Evolutionary conservation across 2,797 vertebrate genomes (phyloP), one percentile per base, ranked within the genome.

Genomic region (Hypotaenidia okinawae): DNA sequence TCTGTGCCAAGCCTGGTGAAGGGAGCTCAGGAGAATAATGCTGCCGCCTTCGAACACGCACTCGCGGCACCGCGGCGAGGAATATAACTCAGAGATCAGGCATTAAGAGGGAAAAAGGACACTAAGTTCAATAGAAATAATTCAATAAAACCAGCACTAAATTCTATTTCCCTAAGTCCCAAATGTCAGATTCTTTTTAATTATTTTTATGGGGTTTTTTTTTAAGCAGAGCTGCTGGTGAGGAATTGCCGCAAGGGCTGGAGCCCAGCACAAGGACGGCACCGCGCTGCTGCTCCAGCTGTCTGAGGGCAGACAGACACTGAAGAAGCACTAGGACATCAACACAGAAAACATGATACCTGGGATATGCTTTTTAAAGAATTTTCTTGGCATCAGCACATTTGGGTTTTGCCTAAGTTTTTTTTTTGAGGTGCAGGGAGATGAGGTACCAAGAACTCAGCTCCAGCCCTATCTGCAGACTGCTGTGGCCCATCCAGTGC

Each of bases 301-400:
- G n/a, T 43, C 47, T 25, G 6, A 16, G 77, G 81, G 52, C 76
- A 87, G 14, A 17, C 13, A 41, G 81, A 73, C 2, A 11, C 11
- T 13, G 45, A 47, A 77, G 54, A 27, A 89, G 78, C 22, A 17
- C n/a, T 5, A 12, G 23, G 55, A 37, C 39, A 49, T 2, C 49
- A 35, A 15, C 6, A 51, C 24, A 61, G 12, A 69, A 79, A 64
- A 19, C 18, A 19, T 19, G 4, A 7, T 2, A 5, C 12, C 39
- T 30, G 18, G 22, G 39, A 27, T 33, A 5, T 0, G 9, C 8
- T 43, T 64, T 11, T 21, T 66, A 6, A 5, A 45, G 1, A 16
- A 5, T 25, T 57, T 37, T 76, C 73, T 66, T 45, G 2, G 21
- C 10, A 47, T 47, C 45, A 47, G 19, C 45, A 47, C 45, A 47